These are phyloP conservation scores for Mustela lutreola DNA, from an alignment of 2,113 vertebrate species.

Conservation along the genomic window DNA sequence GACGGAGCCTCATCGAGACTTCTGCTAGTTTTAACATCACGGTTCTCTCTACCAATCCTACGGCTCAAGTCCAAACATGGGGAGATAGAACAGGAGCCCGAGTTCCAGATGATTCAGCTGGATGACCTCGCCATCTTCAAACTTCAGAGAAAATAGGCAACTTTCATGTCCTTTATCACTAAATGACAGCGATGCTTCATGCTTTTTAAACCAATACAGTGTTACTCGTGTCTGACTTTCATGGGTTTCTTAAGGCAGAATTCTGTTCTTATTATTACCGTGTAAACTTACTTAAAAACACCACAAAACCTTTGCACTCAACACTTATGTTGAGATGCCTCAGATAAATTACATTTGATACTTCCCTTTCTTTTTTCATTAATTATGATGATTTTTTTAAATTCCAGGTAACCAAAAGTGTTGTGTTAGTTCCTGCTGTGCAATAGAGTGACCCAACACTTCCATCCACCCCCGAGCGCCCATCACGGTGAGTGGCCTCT, in stretches of 20 bases:
- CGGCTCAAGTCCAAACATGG: rapidly evolving
- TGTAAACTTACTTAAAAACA: background rate
- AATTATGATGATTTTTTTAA: background rate
- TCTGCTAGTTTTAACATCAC: rapidly evolving
- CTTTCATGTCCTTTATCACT: no score
- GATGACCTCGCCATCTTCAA: background rate
- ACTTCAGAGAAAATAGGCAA: background rate
- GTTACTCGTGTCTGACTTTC: rapidly evolving
- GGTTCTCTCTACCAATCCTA: no score
- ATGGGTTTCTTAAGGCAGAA: background rate
- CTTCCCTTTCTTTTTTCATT: background rate
- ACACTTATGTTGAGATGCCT: background rate
- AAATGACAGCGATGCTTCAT: rapidly evolving
- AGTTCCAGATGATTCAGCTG: background rate
- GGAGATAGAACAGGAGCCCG: rapidly evolving
- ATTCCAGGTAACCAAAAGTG: background rate
- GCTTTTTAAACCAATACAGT: background rate
- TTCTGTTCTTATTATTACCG: no score
- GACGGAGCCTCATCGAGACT: rapidly evolving
- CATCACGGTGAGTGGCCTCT: background rate
- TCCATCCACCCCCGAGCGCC: background rate
- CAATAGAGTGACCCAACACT: rapidly evolving
- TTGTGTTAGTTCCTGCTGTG: background rate
- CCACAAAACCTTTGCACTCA: background rate
- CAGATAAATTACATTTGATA: no score